These are phyloP conservation scores for Aphodius granarius DNA, from an alignment of 2,888 invertebrate genomes.

Conservation along the genomic window DNA sequence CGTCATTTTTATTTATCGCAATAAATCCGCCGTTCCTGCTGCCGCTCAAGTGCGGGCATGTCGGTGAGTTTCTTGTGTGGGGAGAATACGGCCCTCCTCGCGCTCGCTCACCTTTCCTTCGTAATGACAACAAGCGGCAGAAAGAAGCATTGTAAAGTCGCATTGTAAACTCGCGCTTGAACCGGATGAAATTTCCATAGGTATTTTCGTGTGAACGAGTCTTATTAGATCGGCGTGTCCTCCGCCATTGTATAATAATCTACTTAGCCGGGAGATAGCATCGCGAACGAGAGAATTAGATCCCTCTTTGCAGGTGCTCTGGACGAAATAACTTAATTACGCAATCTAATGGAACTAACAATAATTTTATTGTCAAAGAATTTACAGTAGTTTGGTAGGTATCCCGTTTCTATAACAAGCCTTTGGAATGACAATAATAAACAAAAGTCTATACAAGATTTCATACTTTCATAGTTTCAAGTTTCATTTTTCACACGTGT, in stretches of 20 bases:
- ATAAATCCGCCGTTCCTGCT: background rate
- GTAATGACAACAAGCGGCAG: constrained; percentile 6
- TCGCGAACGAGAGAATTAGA: constrained; percentile 22
- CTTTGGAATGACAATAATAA: too few relatives aligned
- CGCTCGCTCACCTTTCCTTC: background rate
- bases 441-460: too few relatives aligned
- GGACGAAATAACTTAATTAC: background rate
- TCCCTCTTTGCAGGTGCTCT: background rate
- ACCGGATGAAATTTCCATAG: constrained; percentile 24
- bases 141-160: too few relatives aligned
- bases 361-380: too few relatives aligned
- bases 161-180: constrained; percentile 18
- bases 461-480: too few relatives aligned
- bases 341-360: background rate
- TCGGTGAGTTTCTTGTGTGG: background rate
- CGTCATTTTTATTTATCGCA: constrained; percentile 7
- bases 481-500: too few relatives aligned
- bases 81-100: background rate
- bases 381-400: too few relatives aligned
- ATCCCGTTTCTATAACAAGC: too few relatives aligned
- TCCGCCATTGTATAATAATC: constrained; percentile 25
- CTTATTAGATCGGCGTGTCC: constrained; percentile 25
- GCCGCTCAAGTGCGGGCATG: background rate
- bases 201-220: constrained; percentile 27
- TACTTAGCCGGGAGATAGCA: constrained; percentile 25